These are phyloP conservation scores for Oligia strigilis DNA, from an alignment of 2,888 invertebrate genomes.

Conservation along the genomic window DNA sequence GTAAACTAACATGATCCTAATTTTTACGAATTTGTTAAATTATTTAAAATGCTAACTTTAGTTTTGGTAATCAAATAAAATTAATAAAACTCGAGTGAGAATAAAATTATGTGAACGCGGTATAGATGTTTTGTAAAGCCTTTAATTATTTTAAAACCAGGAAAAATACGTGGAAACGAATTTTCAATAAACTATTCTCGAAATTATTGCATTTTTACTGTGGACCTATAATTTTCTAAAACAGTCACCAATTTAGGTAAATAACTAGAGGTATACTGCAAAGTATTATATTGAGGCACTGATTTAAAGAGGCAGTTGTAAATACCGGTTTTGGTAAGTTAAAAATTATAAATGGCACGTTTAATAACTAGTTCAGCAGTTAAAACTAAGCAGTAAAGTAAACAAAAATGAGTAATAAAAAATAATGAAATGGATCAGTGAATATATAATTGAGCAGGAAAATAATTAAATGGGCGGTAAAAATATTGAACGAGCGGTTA, in stretches of 20 bases:
- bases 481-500: too few species aligned
- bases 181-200: conserved; percentile 56
- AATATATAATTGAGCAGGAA: too few species aligned
- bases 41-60: conserved; percentile 4
- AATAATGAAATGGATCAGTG: too few species aligned
- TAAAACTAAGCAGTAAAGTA: too few species aligned
- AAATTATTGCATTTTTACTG: conserved; percentile 33
- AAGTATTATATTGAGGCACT: not conserved
- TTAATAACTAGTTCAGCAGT: too few species aligned
- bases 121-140: conserved; percentile 15
- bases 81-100: conserved; percentile 10
- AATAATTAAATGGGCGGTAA: too few species aligned
- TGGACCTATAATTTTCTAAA: not conserved
- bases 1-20: not conserved
- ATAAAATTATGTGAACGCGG: conserved; percentile 18
- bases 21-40: not conserved
- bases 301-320: too few species aligned
- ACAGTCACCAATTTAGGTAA: not conserved
- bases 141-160: conserved; percentile 22
- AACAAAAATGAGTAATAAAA: too few species aligned
- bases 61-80: conserved; percentile 1
- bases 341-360: too few species aligned
- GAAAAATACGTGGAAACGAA: conserved; percentile 24
- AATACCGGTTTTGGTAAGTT: too few species aligned
- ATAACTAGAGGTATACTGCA: not conserved